Percentiles rank a stretch among this genome's conserved stretches.
These are phyloP conservation scores for Hemicentrotus pulcherrimus DNA, from an alignment of 35 echinoderm and acorn worm genomes.

Conservation along the genomic window DNA sequence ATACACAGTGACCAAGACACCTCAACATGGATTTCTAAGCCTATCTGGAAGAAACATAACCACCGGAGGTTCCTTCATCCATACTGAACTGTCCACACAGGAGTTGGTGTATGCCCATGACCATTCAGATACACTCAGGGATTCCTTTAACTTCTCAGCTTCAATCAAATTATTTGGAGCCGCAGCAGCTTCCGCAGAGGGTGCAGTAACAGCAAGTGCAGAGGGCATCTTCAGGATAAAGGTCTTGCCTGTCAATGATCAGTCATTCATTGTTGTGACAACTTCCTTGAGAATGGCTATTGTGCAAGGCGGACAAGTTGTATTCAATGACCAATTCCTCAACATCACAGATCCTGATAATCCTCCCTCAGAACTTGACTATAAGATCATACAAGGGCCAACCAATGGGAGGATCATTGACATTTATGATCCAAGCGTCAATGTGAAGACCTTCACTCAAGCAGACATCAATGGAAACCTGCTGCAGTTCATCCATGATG, in stretches of 20 bases:
- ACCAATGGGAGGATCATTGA: constrained; percentile 76
- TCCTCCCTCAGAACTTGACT: constrained; percentile 72
- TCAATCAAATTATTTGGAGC: constrained; percentile 42
- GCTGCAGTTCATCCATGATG: constrained; percentile 81
- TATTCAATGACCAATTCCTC: constrained; percentile 61
- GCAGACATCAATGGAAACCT: constrained; percentile 73
- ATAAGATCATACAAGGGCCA: constrained; percentile 61
- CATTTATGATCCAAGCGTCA: constrained; percentile 28
- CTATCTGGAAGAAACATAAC: constrained; percentile 60
- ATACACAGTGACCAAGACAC: constrained; percentile 73
- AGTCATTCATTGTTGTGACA: constrained; percentile 79
- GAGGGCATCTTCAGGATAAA: constrained; percentile 67
- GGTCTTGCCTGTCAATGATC: constrained; percentile 89
- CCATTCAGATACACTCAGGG: constrained; percentile 73
- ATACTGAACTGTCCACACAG: constrained; percentile 51
- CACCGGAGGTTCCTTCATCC: constrained; percentile 59
- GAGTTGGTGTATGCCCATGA: constrained; percentile 82
- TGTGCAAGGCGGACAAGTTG: constrained; percentile 65
- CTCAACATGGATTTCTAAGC: constrained; percentile 69
- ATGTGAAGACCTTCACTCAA: constrained; percentile 76
- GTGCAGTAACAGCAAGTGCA: not conserved
- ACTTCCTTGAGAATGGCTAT: constrained; percentile 63
- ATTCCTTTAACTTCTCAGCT: constrained; percentile 80
- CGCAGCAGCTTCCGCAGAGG: not conserved
- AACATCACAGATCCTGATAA: constrained; percentile 81